These are phyloP conservation scores for Crocuta crocuta DNA, from an alignment of 2,113 vertebrate species.

Conservation along the genomic window DNA sequence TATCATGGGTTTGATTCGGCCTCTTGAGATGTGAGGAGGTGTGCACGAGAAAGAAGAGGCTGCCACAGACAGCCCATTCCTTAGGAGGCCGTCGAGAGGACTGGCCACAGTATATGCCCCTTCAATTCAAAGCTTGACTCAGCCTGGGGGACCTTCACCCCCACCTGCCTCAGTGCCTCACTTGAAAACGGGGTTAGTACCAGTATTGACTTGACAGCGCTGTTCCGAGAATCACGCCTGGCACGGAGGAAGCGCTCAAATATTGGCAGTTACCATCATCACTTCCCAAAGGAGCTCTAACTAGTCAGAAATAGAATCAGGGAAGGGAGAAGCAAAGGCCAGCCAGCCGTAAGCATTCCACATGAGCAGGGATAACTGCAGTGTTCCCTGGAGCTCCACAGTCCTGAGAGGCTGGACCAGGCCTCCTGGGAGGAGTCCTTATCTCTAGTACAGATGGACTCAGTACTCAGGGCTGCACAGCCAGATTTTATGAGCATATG, in stretches of 20 bases:
- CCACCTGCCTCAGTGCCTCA: not conserved
- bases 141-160: not conserved
- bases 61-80: not conserved
- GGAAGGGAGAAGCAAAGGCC: not conserved
- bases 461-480: not conserved
- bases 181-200: not conserved
- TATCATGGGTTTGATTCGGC: not conserved
- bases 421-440: not conserved
- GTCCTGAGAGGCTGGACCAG: not conserved
- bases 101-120: not conserved
- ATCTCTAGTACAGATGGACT: constrained; percentile 3
- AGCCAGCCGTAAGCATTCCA: not conserved
- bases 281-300: not conserved
- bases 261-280: not conserved
- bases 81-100: not conserved
- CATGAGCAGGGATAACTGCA: not conserved
- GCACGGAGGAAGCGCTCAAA: not conserved
- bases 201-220: accelerated
- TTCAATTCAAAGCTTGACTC: not conserved
- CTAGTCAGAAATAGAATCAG: not conserved
- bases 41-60: not conserved
- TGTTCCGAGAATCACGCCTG: too few relatives aligned
- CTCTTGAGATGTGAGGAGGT: not conserved
- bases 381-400: not conserved
- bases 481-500: constrained; percentile 61